These are phyloP conservation scores for Macroglossus sobrinus DNA, from an alignment of 2,113 vertebrate species.

Conservation along the genomic window DNA sequence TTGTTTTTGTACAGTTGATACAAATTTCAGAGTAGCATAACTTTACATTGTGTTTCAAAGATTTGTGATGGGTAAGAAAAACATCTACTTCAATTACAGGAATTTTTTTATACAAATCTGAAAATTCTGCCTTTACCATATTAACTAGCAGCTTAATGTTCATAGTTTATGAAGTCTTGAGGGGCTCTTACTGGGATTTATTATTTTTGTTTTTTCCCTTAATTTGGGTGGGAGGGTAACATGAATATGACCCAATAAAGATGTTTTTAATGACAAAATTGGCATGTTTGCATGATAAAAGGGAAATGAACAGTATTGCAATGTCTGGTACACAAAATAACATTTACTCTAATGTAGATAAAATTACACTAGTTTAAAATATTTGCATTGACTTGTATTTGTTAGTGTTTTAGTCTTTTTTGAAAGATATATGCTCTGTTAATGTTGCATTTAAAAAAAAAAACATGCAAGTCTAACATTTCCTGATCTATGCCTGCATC, in stretches of 20 bases:
- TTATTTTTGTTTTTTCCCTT: slow-evolving; percentile 57
- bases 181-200: slow-evolving; percentile 53
- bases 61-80: slow-evolving; percentile 46
- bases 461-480: slow-evolving; percentile 83
- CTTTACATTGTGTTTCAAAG: slow-evolving; percentile 1
- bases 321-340: slow-evolving; percentile 82
- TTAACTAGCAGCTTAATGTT: slow-evolving; percentile 71
- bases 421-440: slow-evolving; percentile 85
- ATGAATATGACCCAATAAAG: slow-evolving; percentile 58
- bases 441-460: slow-evolving; percentile 73
- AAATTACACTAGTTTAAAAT: slow-evolving; percentile 86
- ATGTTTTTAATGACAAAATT: slow-evolving; percentile 71
- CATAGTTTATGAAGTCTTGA: slow-evolving; percentile 65
- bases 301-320: slow-evolving; percentile 87
- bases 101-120: slow-evolving; percentile 68
- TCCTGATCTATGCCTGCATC: slow-evolving; percentile 84
- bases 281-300: slow-evolving; percentile 77
- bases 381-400: slow-evolving; percentile 86
- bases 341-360: slow-evolving; percentile 86
- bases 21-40: neutral
- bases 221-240: slow-evolving; percentile 62
- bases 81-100: slow-evolving; percentile 51
- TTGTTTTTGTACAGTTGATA: slow-evolving; percentile 38
- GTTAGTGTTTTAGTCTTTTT: slow-evolving; percentile 86
- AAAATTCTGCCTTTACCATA: slow-evolving; percentile 72